Evolutionary conservation across 2,888 invertebrate genomes (phyloP), one percentile per base, ranked within the genome.

Genomic region (Drosophila mimica): DNA sequence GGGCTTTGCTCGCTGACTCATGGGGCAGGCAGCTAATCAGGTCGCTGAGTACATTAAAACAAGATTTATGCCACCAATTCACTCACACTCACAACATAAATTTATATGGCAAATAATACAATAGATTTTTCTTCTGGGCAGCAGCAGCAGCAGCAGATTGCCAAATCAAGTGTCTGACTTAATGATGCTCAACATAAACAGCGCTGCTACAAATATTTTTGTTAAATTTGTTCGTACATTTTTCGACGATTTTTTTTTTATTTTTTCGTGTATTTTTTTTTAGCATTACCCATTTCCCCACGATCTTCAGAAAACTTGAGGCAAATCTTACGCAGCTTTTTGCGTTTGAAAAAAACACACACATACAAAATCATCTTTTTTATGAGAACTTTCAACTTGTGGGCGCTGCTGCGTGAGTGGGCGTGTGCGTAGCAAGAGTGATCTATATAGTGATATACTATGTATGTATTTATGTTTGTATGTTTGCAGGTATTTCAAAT

Each of bases 321-420:
- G n/a, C 25, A 38, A n/a, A n/a, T 30, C 38, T 30, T 74, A 78
- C 75, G 76, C 69, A 80, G 74, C 61, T 62, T 60, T 63, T 56
- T 62, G 54, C 62, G 64, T 58, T 57, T 56, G 56, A 61, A 69
- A 36, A 33, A 11, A 31, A 61, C 49, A 76, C 48, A 66, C 51
- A 65, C 58, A 72, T 17, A 63, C 38, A 63, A 38, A n/a, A 54
- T 38, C 33, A 54, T 66, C 15, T 34, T 59, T 76, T 90, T 90
- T 88, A 87, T 87, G 90, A 88, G 87, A 90, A 88, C 89, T 90
- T 90, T 87, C 87, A 87, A 87, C 89, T 83, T 83, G 80, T 79
- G 68, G 81, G 81, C 74, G 73, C 61, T 60, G 40, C 70, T 60
- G 49, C 51, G 20, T 59, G 69, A 65, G 74, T 77, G 74, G 70